Evolutionary conservation across 2,888 invertebrate species (phyloP), one percentile per base, ranked within the genome.

Genomic region (Protula sp.): DNA sequence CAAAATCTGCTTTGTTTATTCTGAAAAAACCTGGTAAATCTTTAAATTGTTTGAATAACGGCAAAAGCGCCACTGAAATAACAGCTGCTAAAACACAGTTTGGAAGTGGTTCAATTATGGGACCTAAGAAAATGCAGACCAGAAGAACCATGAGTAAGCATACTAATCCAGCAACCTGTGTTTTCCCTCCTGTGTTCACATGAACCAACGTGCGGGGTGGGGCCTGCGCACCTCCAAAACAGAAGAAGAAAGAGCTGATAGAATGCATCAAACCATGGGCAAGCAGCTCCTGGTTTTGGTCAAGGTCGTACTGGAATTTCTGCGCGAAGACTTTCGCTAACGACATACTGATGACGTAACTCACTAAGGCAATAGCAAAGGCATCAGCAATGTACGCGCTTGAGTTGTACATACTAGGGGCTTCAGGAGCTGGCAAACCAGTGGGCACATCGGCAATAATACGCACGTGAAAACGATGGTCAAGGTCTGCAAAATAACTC

Each of bases 1-100:
- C 72, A 0, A 89, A 92, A 74, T 94, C 93, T 72, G 89, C 82
- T 71, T 87, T 87, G 67, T 91, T 92, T 31, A 90, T 81, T 69
- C 83, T 85, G 88, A 89, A 92, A 70, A 90, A 87, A 9, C 19
- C 19, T 22, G 24, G 26, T 2, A 92, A 82, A 55, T 90, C 88
- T 76, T 84, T 73, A 24, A 88, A 84, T 82, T 92, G 91, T 75
- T 87, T 81, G 60, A 82, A 80, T n/a, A 82, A 72, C 48, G 78
- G 78, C 65, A 82, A 80, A 50, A 83, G 68, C 5, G 80, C 74
- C 2, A 82, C 80, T 24, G 82, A 75, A 50, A 83, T 81, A 47
- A 83, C 81, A 30, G 81, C 76, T 2, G 81, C 80, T 0, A 83
- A 71, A 19, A 80, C 73, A 26, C 73, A 64, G n/a, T 65, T 65